phyloP scores from a whole-genome alignment of 35 echinoderm and acorn worm species.

The Ptychodera flava region DNA sequence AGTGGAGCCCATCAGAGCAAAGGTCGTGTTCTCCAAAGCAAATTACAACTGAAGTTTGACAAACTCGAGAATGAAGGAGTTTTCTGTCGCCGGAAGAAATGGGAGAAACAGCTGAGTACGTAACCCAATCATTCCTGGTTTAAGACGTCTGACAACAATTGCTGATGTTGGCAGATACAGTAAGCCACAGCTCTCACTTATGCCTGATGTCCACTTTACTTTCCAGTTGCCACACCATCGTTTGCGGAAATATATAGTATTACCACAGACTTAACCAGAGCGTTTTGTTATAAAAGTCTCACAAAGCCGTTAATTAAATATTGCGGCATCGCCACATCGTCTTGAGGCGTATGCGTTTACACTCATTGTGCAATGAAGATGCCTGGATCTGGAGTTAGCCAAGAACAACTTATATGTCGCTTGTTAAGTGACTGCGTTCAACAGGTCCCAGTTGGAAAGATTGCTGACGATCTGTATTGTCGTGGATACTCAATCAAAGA shows the following conservation, averaged over 20 bases:
- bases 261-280: slow-evolving; percentile 43
- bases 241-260: slow-evolving; percentile 31
- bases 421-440: slow-evolving; percentile 44
- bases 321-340: slow-evolving; percentile 40
- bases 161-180: no score
- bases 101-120: slow-evolving; percentile 33
- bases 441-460: slow-evolving; percentile 33
- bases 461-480: slow-evolving; percentile 54
- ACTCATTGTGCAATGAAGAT: slow-evolving; percentile 52
- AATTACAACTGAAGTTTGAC: slow-evolving; percentile 47
- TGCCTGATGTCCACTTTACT: no score
- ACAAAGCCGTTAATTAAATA: slow-evolving; percentile 40
- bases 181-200: no score
- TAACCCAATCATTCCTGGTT: slow-evolving; percentile 39
- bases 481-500: slow-evolving; percentile 22
- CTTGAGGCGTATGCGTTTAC: slow-evolving; percentile 49
- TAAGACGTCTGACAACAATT: slow-evolving; percentile 31
- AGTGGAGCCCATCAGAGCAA: not conserved
- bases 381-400: slow-evolving; percentile 43
- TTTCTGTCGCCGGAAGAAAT: slow-evolving; percentile 47
- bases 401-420: slow-evolving; percentile 57
- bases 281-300: slow-evolving; percentile 47
- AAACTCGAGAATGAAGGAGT: slow-evolving; percentile 35
- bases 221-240: not conserved
- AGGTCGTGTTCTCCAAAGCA: slow-evolving; percentile 15